A percentile compares a stretch with the other conserved stretches of the same genome.
Evolutionary conservation across 1,140 invertebrate species (phyloP).

Genomic region (Orchestia grillus): DNA sequence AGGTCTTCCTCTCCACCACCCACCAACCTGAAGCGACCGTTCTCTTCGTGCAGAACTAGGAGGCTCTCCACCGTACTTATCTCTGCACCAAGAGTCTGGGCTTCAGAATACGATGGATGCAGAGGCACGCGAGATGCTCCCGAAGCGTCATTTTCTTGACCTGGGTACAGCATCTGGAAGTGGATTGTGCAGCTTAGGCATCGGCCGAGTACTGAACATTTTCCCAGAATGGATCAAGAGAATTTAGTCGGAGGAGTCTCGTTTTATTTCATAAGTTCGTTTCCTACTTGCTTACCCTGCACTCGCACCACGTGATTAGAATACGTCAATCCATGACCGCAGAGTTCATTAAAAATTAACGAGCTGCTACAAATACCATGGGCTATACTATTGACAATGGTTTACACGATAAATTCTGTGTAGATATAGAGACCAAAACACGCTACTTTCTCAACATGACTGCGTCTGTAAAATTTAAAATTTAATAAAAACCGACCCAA

Average conservation of each 20-base stretch:
- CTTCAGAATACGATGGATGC: neutral
- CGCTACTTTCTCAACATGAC: too few species aligned
- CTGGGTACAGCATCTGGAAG: neutral
- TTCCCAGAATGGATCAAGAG: neutral
- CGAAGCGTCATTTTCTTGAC: neutral
- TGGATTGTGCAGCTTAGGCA: neutral
- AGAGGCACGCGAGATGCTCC: neutral
- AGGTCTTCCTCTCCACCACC: slow-evolving; percentile 6
- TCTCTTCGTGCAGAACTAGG: slow-evolving; percentile 31
- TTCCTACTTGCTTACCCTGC: too few species aligned
- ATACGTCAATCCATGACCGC: too few species aligned
- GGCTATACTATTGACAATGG: too few species aligned
- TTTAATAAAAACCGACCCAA: too few species aligned
- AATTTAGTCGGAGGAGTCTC: neutral
- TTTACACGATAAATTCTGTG: too few species aligned
- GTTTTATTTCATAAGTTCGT: neutral
- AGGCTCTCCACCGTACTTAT: slow-evolving; percentile 25
- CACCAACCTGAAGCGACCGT: slow-evolving; percentile 11
- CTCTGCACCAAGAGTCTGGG: slow-evolving; percentile 16
- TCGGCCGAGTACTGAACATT: neutral
- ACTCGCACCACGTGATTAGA: too few species aligned
- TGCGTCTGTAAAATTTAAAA: too few species aligned
- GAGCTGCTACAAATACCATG: neutral
- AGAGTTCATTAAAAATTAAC: neutral
- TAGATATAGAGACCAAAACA: too few species aligned